A percentile compares a stretch with the other conserved stretches of the same genome.
Conservation (phyloP, 2,888 invertebrate genomes). For the Dynastes hyllus region DNA sequence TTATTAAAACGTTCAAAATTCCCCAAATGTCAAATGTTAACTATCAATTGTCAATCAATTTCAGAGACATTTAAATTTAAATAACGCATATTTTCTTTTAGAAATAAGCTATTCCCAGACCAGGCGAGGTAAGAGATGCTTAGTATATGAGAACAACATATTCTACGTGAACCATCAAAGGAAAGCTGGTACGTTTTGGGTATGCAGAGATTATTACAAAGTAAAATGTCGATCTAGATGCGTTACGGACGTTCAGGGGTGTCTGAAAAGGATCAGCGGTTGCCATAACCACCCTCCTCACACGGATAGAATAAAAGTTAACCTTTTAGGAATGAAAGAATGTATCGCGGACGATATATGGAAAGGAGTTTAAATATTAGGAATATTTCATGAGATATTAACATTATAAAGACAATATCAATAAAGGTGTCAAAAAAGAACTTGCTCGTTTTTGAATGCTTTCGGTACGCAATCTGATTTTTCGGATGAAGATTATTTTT, state of each 20-base stretch:
- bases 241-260: conserved; percentile 59
- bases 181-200: conserved; percentile 62
- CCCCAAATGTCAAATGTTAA: not conserved
- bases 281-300: conserved; percentile 62
- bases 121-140: conserved; percentile 60
- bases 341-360: not conserved
- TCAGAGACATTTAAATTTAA: not conserved
- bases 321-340: not conserved
- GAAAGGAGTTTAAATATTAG: not conserved
- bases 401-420: not conserved
- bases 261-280: conserved; percentile 53
- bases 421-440: not conserved
- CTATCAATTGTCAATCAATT: not conserved
- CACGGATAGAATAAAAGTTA: conserved; percentile 51
- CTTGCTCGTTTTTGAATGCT: not conserved
- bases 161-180: conserved; percentile 61
- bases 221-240: conserved; percentile 63
- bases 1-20: not conserved
- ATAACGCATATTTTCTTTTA: conserved; percentile 47
- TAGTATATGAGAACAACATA: conserved; percentile 61
- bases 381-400: not conserved
- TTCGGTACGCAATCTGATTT: not conserved
- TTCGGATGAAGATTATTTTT: not conserved
- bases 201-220: conserved; percentile 62
- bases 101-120: conserved; percentile 56